phyloP scores from a whole-genome alignment of 2,797 vertebrate genomes.

The Spizella passerina region DNA sequence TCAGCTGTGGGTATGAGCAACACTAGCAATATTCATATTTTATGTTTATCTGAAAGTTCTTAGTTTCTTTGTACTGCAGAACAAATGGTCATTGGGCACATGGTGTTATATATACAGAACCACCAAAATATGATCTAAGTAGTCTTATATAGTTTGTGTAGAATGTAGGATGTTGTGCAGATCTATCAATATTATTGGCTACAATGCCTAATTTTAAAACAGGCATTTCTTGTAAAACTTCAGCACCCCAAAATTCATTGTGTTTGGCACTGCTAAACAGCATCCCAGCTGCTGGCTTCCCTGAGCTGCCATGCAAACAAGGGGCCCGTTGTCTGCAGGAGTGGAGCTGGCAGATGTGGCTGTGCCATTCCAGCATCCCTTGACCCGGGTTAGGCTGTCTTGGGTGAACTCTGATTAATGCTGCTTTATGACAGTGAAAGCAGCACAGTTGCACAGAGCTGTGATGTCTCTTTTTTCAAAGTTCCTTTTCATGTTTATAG shows the following conservation, averaged over 20 bases:
- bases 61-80: neutral
- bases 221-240: neutral
- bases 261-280: neutral
- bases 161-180: neutral
- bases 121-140: neutral
- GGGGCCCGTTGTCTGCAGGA: neutral
- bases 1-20: neutral
- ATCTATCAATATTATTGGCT: neutral
- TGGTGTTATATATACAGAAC: neutral
- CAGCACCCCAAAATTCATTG: neutral
- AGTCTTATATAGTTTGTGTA: neutral
- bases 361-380: neutral
- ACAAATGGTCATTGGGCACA: neutral
- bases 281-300: neutral
- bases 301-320: neutral
- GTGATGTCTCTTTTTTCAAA: constrained; percentile 52
- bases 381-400: neutral
- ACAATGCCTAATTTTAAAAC: neutral
- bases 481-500: constrained; percentile 45
- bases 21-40: neutral
- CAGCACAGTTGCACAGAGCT: neutral
- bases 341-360: neutral
- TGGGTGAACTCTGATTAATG: neutral
- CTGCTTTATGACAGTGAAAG: neutral
- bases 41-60: neutral